phyloP scores from a whole-genome alignment of 2,888 invertebrate genomes.

The Cephonodes hylas region DNA sequence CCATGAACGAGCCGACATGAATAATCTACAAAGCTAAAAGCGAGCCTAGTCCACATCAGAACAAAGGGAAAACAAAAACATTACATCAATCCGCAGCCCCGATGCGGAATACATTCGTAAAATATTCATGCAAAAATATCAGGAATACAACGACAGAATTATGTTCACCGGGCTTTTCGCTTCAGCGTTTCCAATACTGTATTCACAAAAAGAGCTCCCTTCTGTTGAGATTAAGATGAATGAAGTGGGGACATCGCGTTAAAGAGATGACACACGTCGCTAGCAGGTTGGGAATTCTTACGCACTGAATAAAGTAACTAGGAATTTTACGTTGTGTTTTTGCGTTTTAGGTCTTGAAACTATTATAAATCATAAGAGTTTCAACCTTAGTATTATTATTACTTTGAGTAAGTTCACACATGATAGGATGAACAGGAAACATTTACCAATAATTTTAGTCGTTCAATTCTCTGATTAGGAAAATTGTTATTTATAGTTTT shows the following conservation, averaged over 20 bases:
- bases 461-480: too few relatives aligned
- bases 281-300: neutral
- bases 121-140: slow-evolving; percentile 6
- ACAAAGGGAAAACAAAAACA: neutral
- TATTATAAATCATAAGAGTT: neutral
- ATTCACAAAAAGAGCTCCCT: neutral
- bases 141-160: neutral
- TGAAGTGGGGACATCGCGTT: slow-evolving; percentile 22
- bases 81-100: neutral
- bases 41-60: neutral
- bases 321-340: neutral
- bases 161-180: neutral
- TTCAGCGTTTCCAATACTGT: neutral
- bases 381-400: too few relatives aligned
- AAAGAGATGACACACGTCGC: slow-evolving; percentile 30
- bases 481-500: too few relatives aligned
- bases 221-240: slow-evolving; percentile 26
- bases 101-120: neutral
- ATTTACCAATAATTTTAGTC: too few relatives aligned
- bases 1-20: neutral
- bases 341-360: neutral
- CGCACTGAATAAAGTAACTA: neutral
- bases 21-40: neutral
- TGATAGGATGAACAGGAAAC: too few relatives aligned
- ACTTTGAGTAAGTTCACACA: too few relatives aligned